These are phyloP conservation scores for Columba janthina DNA, from an alignment of 2,113 vertebrate species.

Conservation along the genomic window DNA sequence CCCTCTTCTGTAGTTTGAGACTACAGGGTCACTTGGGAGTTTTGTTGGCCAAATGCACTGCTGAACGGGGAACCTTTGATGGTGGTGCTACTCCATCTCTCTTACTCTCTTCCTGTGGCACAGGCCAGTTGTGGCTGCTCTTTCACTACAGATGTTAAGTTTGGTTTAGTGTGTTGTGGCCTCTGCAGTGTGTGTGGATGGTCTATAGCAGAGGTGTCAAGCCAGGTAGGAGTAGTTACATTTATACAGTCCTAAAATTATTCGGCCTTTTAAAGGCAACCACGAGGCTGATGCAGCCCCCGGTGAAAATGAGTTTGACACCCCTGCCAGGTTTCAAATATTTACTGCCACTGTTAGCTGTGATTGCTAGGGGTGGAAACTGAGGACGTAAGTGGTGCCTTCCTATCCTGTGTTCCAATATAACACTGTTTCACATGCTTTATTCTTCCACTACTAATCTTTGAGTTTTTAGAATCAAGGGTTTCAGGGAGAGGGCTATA, in stretches of 20 bases:
- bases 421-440: not conserved
- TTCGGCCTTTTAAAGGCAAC: too few species aligned
- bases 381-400: not conserved
- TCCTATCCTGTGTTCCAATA: not conserved
- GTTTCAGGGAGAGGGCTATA: not conserved
- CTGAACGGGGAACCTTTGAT: not conserved
- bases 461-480: constrained; percentile 16
- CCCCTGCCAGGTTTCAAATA: not conserved
- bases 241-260: too few species aligned
- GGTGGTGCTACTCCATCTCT: not conserved
- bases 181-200: not conserved
- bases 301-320: too few species aligned
- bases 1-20: not conserved
- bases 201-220: not conserved
- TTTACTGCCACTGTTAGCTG: not conserved
- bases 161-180: not conserved
- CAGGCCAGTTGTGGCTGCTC: not conserved
- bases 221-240: too few species aligned
- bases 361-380: not conserved
- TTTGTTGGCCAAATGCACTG: not conserved
- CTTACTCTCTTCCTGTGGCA: not conserved
- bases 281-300: too few species aligned
- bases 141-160: not conserved
- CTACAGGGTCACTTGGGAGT: not conserved
- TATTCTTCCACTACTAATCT: not conserved